Percentiles rank a stretch among this genome's conserved stretches.
phyloP scores from a whole-genome alignment of 1,140 invertebrate species.

The Meloidogyne chitwoodi region DNA sequence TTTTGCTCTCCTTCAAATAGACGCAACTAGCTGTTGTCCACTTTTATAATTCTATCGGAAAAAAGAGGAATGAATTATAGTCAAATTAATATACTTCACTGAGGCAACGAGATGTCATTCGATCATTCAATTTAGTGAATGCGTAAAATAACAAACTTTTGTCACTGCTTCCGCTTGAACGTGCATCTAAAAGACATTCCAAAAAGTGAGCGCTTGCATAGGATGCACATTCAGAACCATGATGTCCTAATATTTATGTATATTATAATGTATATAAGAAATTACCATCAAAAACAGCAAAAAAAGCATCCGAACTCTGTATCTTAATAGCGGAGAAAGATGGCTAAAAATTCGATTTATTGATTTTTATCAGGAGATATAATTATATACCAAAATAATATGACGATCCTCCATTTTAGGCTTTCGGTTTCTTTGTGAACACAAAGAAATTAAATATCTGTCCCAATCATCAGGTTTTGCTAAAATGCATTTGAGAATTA shows the following conservation, averaged over 20 bases:
- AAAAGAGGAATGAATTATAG: background rate
- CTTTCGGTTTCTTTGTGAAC: conserved; percentile 21
- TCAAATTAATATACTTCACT: background rate
- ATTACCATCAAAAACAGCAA: conserved; percentile 23
- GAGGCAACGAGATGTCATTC: background rate
- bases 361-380: background rate
- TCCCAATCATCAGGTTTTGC: background rate
- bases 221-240: conserved; percentile 20
- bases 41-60: conserved; percentile 17
- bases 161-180: background rate
- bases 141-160: background rate
- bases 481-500: background rate
- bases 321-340: conserved; percentile 10
- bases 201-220: conserved; percentile 19
- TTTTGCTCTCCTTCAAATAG: background rate
- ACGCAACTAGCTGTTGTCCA: conserved; percentile 24
- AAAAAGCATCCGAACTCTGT: conserved; percentile 1
- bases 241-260: conserved; percentile 1
- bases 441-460: background rate
- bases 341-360: conserved; percentile 1
- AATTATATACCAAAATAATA: background rate
- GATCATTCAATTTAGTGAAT: background rate
- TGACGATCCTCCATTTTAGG: conserved; percentile 26
- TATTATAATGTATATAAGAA: background rate
- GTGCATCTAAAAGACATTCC: conserved; percentile 4